These are phyloP conservation scores for Aptenodytes forsteri DNA, from an alignment of 2,113 vertebrate species.

Conservation along the genomic window DNA sequence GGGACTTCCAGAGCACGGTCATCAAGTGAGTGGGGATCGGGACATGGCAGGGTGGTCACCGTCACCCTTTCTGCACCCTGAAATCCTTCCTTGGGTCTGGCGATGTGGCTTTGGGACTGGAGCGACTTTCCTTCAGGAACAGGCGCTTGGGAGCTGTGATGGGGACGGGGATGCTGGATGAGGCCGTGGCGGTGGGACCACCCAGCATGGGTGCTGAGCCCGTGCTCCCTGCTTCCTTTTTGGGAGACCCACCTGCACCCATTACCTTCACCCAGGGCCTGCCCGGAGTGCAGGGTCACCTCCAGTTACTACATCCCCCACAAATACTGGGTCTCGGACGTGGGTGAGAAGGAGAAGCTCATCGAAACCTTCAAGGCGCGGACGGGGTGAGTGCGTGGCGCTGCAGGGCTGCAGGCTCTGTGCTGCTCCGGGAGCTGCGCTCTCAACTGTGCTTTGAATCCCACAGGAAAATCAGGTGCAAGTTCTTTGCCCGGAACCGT, in stretches of 20 bases:
- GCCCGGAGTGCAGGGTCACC: slow-evolving; percentile 86
- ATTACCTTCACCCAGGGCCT: slow-evolving; percentile 69
- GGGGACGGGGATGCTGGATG: background rate
- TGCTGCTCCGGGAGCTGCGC: rapidly evolving
- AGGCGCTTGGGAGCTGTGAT: rapidly evolving
- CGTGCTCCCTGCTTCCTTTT: background rate
- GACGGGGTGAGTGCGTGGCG: slow-evolving; percentile 71
- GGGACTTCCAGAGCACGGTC: slow-evolving; percentile 72
- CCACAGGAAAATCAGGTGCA: slow-evolving; percentile 83
- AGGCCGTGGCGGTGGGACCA: background rate
- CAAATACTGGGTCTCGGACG: slow-evolving; percentile 84
- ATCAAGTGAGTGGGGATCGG: slow-evolving; percentile 77
- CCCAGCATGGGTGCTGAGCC: background rate
- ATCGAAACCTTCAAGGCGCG: slow-evolving; percentile 81
- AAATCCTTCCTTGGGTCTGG: background rate
- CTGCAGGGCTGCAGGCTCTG: background rate
- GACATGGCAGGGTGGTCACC: rapidly evolving
- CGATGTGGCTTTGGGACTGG: background rate
- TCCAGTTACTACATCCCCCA: slow-evolving; percentile 88
- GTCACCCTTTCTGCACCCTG: background rate
- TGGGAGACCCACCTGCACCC: background rate
- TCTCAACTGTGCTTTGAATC: background rate
- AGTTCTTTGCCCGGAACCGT: slow-evolving; percentile 72
- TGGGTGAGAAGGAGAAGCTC: slow-evolving; percentile 77
- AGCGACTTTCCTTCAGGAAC: background rate